phyloP scores from a whole-genome alignment of 2,888 invertebrate genomes.

The Sinohyriopsis cumingii region DNA sequence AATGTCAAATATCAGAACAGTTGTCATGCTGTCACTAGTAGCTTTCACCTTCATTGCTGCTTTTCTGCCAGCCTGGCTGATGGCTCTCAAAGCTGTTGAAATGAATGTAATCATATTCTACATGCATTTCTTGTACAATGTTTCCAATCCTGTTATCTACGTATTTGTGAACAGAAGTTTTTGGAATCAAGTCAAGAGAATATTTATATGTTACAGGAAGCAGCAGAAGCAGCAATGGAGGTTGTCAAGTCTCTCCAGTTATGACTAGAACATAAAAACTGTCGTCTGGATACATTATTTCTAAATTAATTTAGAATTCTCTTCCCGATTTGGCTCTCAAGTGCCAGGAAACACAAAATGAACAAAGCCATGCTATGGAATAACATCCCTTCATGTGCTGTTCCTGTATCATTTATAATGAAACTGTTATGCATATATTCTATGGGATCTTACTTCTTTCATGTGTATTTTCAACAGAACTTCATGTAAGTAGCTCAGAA shows the following conservation, averaged over 20 bases:
- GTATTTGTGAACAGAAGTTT: constrained; percentile 62
- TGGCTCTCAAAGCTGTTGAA: constrained; percentile 50
- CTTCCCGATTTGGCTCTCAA: no score
- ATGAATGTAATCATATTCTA: constrained; percentile 58
- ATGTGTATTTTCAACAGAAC: not conserved
- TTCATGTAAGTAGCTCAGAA: no score
- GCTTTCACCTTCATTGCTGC: constrained; percentile 65
- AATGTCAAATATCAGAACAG: constrained; percentile 61
- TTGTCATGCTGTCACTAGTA: constrained; percentile 67
- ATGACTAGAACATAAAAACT: no score
- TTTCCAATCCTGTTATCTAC: constrained; percentile 67
- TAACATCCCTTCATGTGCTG: no score
- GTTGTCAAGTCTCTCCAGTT: no score
- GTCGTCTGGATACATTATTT: no score
- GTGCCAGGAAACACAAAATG: no score
- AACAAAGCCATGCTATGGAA: no score
- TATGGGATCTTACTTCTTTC: not conserved
- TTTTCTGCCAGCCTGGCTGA: constrained; percentile 64
- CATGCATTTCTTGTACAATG: constrained; percentile 66
- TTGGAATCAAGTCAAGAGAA: no score
- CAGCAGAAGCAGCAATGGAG: no score
- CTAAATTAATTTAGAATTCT: no score
- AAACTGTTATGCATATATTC: not conserved
- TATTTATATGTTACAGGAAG: constrained; percentile 3
- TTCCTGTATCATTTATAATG: no score